phyloP scores from a whole-genome alignment of 2,888 invertebrate species.

The Gandaritis pyraliata region DNA sequence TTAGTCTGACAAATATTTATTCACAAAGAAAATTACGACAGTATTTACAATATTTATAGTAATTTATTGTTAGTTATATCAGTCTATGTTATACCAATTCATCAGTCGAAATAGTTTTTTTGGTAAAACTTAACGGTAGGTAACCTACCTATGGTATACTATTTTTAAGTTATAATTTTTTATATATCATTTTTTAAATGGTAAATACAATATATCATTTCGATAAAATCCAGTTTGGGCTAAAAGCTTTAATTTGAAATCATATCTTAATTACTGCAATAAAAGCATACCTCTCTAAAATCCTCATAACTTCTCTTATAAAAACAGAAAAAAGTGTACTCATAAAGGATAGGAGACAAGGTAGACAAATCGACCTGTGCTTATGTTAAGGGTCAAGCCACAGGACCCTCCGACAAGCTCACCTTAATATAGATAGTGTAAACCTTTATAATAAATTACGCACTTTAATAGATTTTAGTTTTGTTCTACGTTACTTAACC shows the following conservation, averaged over 20 bases:
- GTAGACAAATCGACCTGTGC: conserved; percentile 73
- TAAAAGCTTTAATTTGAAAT: conserved; percentile 75
- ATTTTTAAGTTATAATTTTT: conserved; percentile 13
- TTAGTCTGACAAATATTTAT: no score
- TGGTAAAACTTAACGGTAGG: no score
- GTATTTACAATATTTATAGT: no score
- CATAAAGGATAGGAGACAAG: conserved; percentile 65
- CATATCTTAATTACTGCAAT: conserved; percentile 81
- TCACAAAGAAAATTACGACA: no score
- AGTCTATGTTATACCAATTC: no score
- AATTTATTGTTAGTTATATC: no score
- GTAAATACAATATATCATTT: conserved; percentile 41
- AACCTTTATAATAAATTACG: conserved; percentile 69
- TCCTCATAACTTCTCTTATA: conserved; percentile 73
- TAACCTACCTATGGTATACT: no score
- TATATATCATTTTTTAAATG: conserved; percentile 35
- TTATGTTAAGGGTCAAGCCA: conserved; percentile 60
- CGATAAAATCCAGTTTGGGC: conserved; percentile 59
- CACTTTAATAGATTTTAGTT: conserved; percentile 64
- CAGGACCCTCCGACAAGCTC: conserved; percentile 50
- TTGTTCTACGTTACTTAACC: conserved; percentile 52
- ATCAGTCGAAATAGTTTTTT: no score
- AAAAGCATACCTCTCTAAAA: conserved; percentile 74
- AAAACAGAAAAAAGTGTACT: conserved; percentile 74
- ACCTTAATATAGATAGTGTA: conserved; percentile 55